Evolutionary conservation across 2,113 vertebrate species (phyloP).

Genomic region (Vombatus ursinus): DNA sequence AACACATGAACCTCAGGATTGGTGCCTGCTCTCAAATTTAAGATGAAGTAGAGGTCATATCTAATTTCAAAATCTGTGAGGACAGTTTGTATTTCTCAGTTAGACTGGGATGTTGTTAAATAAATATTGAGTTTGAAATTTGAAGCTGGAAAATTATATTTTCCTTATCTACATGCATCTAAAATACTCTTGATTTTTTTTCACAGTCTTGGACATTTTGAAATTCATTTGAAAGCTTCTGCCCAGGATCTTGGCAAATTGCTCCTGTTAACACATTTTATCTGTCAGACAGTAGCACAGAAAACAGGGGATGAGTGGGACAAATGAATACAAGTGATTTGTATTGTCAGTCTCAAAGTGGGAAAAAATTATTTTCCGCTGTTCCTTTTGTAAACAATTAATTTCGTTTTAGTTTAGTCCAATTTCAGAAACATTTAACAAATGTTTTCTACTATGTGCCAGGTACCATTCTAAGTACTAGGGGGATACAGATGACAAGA

Average conservation of each 20-base stretch:
- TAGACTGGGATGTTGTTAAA: not conserved
- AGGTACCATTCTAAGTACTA: not conserved
- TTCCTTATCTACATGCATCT: not conserved
- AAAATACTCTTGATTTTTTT: not conserved
- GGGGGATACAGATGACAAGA: not conserved
- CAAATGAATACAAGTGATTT: not conserved
- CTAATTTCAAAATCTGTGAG: not conserved
- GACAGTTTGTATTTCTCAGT: not conserved
- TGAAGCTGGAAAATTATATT: not conserved
- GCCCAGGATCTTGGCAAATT: not conserved
- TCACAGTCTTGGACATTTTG: not conserved
- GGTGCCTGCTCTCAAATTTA: not conserved
- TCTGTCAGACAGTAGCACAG: not conserved
- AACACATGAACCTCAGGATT: not conserved
- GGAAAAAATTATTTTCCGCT: constrained; percentile 24
- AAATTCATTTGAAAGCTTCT: not conserved
- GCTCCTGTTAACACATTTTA: not conserved
- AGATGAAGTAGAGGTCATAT: not conserved
- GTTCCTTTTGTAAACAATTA: not conserved
- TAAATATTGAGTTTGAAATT: not conserved
- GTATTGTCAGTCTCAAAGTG: constrained; percentile 31
- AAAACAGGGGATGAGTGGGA: not conserved
- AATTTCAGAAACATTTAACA: not conserved
- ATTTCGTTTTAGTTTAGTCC: not conserved
- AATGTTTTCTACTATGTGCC: not conserved